Base-by-base conservation (phyloP, 92 coral and sea anemone genomes). In the Pocillopora meandrina region DNA sequence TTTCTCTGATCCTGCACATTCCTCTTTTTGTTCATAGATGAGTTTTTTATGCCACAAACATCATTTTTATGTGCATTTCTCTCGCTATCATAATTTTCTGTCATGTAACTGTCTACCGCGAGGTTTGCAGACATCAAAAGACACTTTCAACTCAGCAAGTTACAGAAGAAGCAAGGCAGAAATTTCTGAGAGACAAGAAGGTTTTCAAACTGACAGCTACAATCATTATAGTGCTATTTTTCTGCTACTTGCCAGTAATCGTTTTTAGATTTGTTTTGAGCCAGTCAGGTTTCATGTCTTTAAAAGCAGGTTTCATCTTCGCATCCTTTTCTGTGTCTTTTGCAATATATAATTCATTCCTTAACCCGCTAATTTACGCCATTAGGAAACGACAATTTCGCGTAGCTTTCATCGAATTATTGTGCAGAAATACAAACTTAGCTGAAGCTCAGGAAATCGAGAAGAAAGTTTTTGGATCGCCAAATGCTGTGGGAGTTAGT, bases 81-180 rank as follows among this genome's bases (percentile, higher is more conserved):
- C 0, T 81, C 12, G 26, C 64, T 12, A 20, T 31, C 1, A 56
- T 81, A 17, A 7, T 21, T 56, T 81, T 81, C 77, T 81, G 75
- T 8, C 78, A 74, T 52, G 19, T n/a, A 15, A 55, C 47, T 12
- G 78, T 74, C 63, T 21, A 55, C 64, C 65, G 36, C 17, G 78
- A 21, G 17, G 61, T 58, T 21, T 42, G 78, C 18, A 31, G 78
- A 56, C 78, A 74, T 11, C 63, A 74, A 74, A 49, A 52, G 62
- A 20, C 16, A 72, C 58, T 72, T 47, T 49, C 63, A 74, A 56
- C 77, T 21, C 77, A 55, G 12, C 42, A 74, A 74, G 60, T 74
- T 49, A 73, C 61, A 12, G 77, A 55, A 55, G 77, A 73, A 33
- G 61, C 60, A 11, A 73, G 58, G 60, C 56, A 52, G 57, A 49